Evolutionary conservation across 2,888 invertebrate species (phyloP).

Genomic region (Mermis nigrescens): DNA sequence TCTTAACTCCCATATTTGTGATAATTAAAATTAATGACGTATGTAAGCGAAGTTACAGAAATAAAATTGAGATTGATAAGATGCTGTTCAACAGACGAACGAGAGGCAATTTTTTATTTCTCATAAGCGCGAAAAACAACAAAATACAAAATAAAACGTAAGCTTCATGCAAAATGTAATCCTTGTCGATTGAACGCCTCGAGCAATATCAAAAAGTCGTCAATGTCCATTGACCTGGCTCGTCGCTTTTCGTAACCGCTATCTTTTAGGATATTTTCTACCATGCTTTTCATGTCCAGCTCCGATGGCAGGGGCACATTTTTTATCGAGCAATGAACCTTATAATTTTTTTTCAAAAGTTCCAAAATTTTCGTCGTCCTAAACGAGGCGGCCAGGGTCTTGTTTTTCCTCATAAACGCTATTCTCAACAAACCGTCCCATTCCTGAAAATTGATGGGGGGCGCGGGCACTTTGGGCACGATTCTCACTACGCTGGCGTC

Average conservation of each 20-base stretch:
- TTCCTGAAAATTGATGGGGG: conserved; percentile 78
- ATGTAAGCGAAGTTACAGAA: no score
- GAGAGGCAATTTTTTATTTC: no score
- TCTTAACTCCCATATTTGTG: no score
- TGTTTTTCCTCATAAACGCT: conserved; percentile 85
- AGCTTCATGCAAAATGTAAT: conserved; percentile 72
- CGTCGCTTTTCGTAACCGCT: conserved; percentile 52
- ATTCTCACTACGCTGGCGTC: conserved; percentile 93
- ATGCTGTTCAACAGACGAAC: no score
- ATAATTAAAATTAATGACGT: no score
- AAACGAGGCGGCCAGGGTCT: conserved; percentile 73
- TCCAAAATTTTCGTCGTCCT: conserved; percentile 51
- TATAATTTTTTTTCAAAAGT: conserved; percentile 73
- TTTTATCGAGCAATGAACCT: conserved; percentile 61
- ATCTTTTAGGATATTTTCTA: conserved; percentile 51
- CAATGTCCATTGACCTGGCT: conserved; percentile 80
- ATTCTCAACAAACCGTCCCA: conserved; percentile 95
- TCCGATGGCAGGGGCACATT: conserved; percentile 45
- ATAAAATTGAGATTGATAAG: no score
- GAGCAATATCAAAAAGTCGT: conserved; percentile 71
- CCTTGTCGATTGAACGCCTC: conserved; percentile 73
- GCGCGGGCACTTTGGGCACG: conserved; percentile 89
- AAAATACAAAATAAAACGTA: no score
- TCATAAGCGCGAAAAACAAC: no score
- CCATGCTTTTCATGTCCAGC: conserved; percentile 60